Evolutionary conservation across 92 coral and sea anemone genomes (phyloP), one percentile per base, ranked within the genome.

Genomic region (Hydrozoanthus gracilis): DNA sequence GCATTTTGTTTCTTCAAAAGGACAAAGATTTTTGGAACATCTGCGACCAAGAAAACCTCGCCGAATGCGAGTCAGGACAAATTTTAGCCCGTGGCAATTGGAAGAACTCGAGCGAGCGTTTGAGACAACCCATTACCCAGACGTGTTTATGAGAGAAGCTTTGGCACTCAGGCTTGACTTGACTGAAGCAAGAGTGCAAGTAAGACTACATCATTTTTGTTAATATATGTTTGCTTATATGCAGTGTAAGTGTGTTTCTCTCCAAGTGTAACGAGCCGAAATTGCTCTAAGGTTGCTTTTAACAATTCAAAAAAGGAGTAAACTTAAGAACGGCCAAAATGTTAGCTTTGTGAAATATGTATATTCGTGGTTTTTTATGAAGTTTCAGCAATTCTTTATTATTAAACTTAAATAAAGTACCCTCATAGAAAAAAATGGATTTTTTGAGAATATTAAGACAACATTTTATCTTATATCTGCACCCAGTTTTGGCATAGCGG

Each of bases 151-250:
- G 99, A 92, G 99, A 71, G 99, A 97, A 88, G 95, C 97, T 16
- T 91, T 97, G 5, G 99, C 98, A 10, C 79, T 97, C 12, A 73
- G 99, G 68, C 92, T 97, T 65, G 99, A 97, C 66, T 88, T 97
- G 17, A 97, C 99, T 13, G 99, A 97, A 84, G 99, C 99, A 8
- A 78, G 99, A 86, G 99, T 97, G 12, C 99, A 97, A 97, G 99
- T 97, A 82, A 83, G 12, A 16, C 9, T 65, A 15, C 55, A 51
- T 51, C n/a, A 6, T 50, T 10, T 9, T 45, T 49, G 79, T 7
- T 1, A 17, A 6, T 51, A 7, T 51, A 5, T 5, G 62, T 75
- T 5, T 12, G 14, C 3, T 68, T 35, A 15, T 54, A 2, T 46
- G 8, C n/a, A 3, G 8, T 14, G 2, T 61, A 27, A 27, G 39